Evolutionary conservation across 2,888 invertebrate genomes (phyloP).

Genomic region (Neria commutata): DNA sequence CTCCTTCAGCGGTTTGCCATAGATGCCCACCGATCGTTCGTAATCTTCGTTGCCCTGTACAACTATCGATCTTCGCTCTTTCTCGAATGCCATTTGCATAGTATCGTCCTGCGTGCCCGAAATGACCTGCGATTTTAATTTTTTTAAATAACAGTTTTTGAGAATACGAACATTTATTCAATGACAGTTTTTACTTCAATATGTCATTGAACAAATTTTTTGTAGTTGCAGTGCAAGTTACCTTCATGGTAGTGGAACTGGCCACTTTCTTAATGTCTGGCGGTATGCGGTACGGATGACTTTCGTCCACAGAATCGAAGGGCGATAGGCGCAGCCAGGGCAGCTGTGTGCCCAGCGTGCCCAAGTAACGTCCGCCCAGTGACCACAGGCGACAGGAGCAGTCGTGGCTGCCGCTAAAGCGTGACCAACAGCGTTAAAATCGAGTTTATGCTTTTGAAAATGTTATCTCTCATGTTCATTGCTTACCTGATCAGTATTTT

Average conservation of each 20-base stretch:
- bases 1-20: constrained; percentile 65
- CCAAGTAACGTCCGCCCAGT: constrained; percentile 72
- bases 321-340: constrained; percentile 67
- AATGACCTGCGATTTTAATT: constrained; percentile 28
- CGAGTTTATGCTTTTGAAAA: background rate
- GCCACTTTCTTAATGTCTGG: constrained; percentile 76
- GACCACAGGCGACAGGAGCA: constrained; percentile 79
- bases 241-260: constrained; percentile 79
- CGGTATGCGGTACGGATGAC: constrained; percentile 65
- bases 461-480: background rate
- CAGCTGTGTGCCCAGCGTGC: constrained; percentile 75
- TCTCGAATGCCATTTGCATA: constrained; percentile 6
- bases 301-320: constrained; percentile 60
- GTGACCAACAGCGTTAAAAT: constrained; percentile 1
- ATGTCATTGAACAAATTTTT: constrained; percentile 2
- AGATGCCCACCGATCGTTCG: constrained; percentile 62
- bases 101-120: constrained; percentile 30
- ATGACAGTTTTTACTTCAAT: too few relatives aligned
- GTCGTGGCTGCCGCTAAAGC: constrained; percentile 70
- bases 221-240: too few relatives aligned
- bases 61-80: background rate
- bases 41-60: constrained; percentile 30
- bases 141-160: background rate
- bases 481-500: constrained; percentile 72
- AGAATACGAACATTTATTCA: too few relatives aligned